These are phyloP conservation scores for Carlito syrichta DNA, from an alignment of 2,113 vertebrate species.

Conservation along the genomic window DNA sequence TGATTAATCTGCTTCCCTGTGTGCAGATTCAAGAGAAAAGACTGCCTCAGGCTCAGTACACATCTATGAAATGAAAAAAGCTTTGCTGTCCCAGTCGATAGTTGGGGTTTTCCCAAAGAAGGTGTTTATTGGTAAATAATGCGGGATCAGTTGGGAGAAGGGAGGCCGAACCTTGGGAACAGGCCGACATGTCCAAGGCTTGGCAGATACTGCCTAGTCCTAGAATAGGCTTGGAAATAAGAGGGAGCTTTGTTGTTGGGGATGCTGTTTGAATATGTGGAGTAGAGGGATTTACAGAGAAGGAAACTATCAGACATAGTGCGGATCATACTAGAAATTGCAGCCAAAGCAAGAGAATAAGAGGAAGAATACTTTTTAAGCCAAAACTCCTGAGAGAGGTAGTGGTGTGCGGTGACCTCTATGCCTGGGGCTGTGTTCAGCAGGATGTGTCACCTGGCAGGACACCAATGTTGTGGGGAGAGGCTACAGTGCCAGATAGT, in stretches of 20 bases:
- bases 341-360: background rate
- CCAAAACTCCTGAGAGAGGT: background rate
- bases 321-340: background rate
- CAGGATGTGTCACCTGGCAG: background rate
- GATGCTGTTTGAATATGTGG: background rate
- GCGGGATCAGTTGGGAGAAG: background rate
- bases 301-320: background rate
- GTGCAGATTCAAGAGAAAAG: constrained; percentile 52
- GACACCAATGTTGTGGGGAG: background rate
- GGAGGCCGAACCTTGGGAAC: background rate
- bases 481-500: background rate
- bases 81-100: constrained; percentile 7
- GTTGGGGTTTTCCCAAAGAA: constrained; percentile 16
- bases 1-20: constrained; percentile 70
- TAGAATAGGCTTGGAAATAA: background rate
- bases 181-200: background rate
- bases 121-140: background rate
- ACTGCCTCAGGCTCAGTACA: constrained; percentile 41
- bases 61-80: constrained; percentile 39
- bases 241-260: background rate
- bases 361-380: background rate
- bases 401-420: background rate
- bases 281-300: background rate
- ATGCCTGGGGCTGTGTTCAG: background rate
- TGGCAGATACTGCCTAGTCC: background rate